phyloP scores from a whole-genome alignment of 2,113 vertebrate genomes.

The Tamias sibiricus region DNA sequence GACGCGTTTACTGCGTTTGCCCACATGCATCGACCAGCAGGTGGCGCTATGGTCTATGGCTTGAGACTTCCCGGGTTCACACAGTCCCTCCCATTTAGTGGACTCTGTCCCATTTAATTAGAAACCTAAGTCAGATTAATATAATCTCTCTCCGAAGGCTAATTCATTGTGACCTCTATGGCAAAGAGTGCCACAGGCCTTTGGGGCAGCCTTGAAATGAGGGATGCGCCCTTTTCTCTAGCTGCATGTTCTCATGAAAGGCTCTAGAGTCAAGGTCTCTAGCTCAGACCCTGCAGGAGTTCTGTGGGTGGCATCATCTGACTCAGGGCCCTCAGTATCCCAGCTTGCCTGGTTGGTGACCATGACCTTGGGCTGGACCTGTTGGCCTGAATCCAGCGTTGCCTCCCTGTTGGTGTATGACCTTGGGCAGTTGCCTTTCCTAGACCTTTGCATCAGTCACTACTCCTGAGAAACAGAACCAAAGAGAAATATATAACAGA shows the following conservation, averaged over 20 bases:
- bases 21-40: not conserved
- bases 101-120: not conserved
- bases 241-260: not conserved
- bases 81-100: rapidly evolving
- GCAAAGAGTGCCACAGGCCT: not conserved
- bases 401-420: not conserved
- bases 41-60: not conserved
- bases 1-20: too few relatives aligned
- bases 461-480: not conserved
- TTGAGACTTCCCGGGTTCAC: not conserved
- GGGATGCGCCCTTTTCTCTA: not conserved
- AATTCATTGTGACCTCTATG: not conserved
- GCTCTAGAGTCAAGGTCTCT: not conserved
- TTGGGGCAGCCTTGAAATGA: not conserved
- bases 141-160: not conserved
- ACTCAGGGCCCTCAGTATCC: not conserved
- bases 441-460: not conserved
- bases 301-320: not conserved
- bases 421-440: not conserved
- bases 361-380: not conserved
- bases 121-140: not conserved
- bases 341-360: not conserved
- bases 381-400: not conserved
- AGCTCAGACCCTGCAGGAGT: not conserved
- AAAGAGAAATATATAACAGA: not conserved